These are phyloP conservation scores for Cervus canadensis DNA, from an alignment of 2,113 vertebrate species.

Conservation along the genomic window DNA sequence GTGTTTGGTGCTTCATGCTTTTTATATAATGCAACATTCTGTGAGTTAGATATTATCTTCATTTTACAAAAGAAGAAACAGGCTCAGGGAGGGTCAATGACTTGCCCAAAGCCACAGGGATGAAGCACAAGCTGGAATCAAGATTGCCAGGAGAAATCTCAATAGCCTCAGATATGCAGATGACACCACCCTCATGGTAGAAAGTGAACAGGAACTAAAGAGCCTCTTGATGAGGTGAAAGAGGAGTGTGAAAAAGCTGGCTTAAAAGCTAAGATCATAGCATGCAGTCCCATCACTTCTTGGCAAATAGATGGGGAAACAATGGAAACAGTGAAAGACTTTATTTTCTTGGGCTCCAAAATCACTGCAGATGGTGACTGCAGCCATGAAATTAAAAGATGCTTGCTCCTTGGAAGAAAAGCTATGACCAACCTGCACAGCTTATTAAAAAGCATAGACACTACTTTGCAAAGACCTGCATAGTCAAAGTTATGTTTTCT, in stretches of 20 bases:
- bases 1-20: neutral
- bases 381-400: neutral
- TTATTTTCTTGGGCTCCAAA: neutral
- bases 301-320: neutral
- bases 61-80: neutral
- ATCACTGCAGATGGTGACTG: neutral
- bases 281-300: neutral
- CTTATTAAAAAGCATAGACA: neutral
- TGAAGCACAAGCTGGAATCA: neutral
- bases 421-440: neutral
- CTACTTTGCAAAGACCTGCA: neutral
- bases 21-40: neutral
- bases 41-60: neutral
- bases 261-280: neutral
- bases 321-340: neutral
- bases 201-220: neutral
- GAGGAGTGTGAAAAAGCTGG: neutral
- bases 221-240: neutral
- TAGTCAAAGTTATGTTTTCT: neutral
- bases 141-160: neutral
- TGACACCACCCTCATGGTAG: neutral
- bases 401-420: neutral
- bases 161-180: neutral
- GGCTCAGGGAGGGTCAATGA: neutral
- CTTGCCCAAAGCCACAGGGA: neutral